These are phyloP conservation scores for Agrochola litura DNA, from an alignment of 2,888 invertebrate genomes.

Conservation along the genomic window DNA sequence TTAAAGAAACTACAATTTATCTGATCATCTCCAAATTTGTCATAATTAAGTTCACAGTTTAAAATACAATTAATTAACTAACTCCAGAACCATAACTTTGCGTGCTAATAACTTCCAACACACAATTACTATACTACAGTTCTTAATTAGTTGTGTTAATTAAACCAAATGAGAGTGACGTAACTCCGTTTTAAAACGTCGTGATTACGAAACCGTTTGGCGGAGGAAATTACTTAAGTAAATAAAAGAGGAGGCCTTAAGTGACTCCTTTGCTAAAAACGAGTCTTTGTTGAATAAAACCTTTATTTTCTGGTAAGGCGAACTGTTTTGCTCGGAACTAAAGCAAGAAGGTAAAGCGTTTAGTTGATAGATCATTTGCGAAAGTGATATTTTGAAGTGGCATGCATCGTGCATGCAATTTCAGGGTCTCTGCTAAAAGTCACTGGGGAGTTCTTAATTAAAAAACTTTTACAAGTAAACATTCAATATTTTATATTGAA, in stretches of 20 bases:
- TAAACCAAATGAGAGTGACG: slow-evolving; percentile 40
- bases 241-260: slow-evolving; percentile 42
- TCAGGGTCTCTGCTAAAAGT: background rate
- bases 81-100: slow-evolving; percentile 9
- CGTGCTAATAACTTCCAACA: slow-evolving; percentile 30
- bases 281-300: slow-evolving; percentile 23
- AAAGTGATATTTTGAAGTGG: background rate
- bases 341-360: slow-evolving; percentile 5
- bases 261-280: slow-evolving; percentile 33
- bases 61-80: slow-evolving; percentile 18
- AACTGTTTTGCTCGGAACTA: slow-evolving; percentile 1
- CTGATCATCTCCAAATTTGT: background rate
- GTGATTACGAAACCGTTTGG: slow-evolving; percentile 46
- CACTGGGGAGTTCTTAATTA: background rate
- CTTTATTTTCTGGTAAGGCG: slow-evolving; percentile 6
- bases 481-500: background rate
- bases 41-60: slow-evolving; percentile 18
- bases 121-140: slow-evolving; percentile 19
- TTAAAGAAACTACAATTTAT: background rate
- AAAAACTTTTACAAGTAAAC: background rate
- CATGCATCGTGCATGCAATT: background rate
- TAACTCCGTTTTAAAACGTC: slow-evolving; percentile 39
- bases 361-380: background rate
- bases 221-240: slow-evolving; percentile 34
- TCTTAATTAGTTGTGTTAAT: slow-evolving; percentile 43